These are phyloP conservation scores for Argyrosomus regius DNA, from an alignment of 2,797 vertebrate genomes.

Conservation along the genomic window DNA sequence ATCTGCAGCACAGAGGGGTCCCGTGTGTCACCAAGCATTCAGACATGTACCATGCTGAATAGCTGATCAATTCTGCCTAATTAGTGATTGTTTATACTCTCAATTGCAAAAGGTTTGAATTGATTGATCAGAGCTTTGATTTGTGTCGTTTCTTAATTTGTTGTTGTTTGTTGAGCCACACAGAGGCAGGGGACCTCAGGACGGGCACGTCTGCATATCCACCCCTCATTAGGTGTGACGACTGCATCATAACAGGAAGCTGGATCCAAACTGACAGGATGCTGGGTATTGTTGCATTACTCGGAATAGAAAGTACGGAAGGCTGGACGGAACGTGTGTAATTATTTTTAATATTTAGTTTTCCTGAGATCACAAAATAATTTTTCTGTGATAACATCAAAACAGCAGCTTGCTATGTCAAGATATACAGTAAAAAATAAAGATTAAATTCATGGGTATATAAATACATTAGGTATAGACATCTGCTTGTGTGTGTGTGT, in stretches of 20 bases:
- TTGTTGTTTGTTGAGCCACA: conserved; percentile 16
- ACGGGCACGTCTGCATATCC: background rate
- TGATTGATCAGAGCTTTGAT: conserved; percentile 3
- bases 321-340: background rate
- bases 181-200: background rate
- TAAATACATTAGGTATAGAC: background rate
- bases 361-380: background rate
- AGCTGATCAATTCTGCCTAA: conserved; percentile 7
- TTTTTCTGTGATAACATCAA: background rate
- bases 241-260: conserved; percentile 70
- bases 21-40: background rate
- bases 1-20: conserved; percentile 22
- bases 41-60: conserved; percentile 9
- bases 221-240: conserved; percentile 29
- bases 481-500: background rate
- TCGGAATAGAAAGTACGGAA: conserved; percentile 35
- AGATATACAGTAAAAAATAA: background rate
- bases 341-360: conserved; percentile 37
- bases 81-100: background rate
- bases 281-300: conserved; percentile 64
- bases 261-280: conserved; percentile 55
- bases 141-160: conserved; percentile 25
- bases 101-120: background rate
- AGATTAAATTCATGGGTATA: background rate
- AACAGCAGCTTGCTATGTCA: background rate